Evolutionary conservation across 2,888 invertebrate genomes (phyloP), one percentile per base, ranked within the genome.

Genomic region (Drosophila nr. fundita): DNA sequence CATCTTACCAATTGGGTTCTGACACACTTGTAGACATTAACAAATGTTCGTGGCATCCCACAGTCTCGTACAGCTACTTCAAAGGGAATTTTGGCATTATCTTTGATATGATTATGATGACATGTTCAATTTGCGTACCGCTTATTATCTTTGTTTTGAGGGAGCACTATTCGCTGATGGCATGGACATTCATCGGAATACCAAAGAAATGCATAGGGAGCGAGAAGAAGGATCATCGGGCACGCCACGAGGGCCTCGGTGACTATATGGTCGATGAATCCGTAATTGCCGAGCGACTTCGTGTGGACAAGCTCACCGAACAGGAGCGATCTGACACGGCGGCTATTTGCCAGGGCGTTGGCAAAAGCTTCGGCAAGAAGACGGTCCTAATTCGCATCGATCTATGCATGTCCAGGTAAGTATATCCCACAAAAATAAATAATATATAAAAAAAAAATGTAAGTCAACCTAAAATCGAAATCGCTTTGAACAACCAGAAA

Each of bases 331-430:
- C 40, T 1, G 8, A 74, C 0, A 32, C 66, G 29, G 50, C 75
- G 0, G 45, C 57, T 21, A 55, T 86, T 10, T 76, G 71, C 18
- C 64, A 77, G 3, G 45, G 29, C 5, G 0, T 86, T 21, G 71
- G 65, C 11, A 86, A 86, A 34, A 49, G 7, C 0, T 71, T 42
- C 52, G 8, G 49, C 8, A 58, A 54, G 0, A 38, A 13, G 0
- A 2, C 34, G 0, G 48, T 78, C 4, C 36, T 89, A 4, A 40
- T 71, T 2, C 76, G 80, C 10, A 32, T 90, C 21, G 79, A 80
- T 62, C 30, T 90, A 0, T 45, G 63, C 8, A 52, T 89, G 13
- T 55, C 52, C n/a, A 78, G 63, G 88, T 84, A 45, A 70, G 83
- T 36, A 27, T 13, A 4, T 21, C 7, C 7, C 13, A 7, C 13